Conservation (phyloP, 2,888 invertebrate species). For the Lydus trimaculatus region DNA sequence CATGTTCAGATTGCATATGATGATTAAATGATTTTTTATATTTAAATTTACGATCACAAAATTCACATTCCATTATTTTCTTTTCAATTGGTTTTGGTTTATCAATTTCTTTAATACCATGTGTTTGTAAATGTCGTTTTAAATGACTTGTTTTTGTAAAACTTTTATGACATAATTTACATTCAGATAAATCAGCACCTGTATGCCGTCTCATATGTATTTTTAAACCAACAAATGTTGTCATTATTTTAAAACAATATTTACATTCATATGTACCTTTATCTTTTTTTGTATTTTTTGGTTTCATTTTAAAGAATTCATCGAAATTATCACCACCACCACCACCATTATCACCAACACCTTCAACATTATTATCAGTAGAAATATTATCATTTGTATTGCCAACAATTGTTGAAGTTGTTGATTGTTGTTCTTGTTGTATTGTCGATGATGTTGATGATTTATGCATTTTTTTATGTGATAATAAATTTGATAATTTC, state of each 20-base stretch:
- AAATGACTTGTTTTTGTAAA: conserved; percentile 54
- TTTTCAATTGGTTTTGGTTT: conserved; percentile 29
- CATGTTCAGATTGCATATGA: conserved; percentile 60
- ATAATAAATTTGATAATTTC: conserved; percentile 42
- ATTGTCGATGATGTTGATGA: conserved; percentile 11
- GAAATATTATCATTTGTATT: conserved; percentile 36
- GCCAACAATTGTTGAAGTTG: conserved; percentile 24
- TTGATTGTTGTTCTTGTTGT: conserved; percentile 22
- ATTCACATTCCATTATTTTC: conserved; percentile 58
- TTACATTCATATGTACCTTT: conserved; percentile 49
- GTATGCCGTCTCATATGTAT: conserved; percentile 74
- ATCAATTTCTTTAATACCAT: conserved; percentile 44
- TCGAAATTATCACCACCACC: conserved; percentile 21
- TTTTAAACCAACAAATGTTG: conserved; percentile 50
- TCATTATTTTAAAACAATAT: conserved; percentile 51
- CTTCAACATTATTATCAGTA: conserved; percentile 41
- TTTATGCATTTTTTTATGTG: conserved; percentile 45
- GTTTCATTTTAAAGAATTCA: conserved; percentile 30
- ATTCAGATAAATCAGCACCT: conserved; percentile 56
- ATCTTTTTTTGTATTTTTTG: conserved; percentile 41
- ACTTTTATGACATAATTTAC: conserved; percentile 54
- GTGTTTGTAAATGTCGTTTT: conserved; percentile 50
- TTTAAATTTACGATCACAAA: conserved; percentile 60
- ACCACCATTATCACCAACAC: conserved; percentile 31
- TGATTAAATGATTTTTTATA: conserved; percentile 59